A percentile compares a stretch with the other conserved stretches of the same genome.
phyloP scores from a whole-genome alignment of 2,113 vertebrate species.

The Nanorana parkeri region DNA sequence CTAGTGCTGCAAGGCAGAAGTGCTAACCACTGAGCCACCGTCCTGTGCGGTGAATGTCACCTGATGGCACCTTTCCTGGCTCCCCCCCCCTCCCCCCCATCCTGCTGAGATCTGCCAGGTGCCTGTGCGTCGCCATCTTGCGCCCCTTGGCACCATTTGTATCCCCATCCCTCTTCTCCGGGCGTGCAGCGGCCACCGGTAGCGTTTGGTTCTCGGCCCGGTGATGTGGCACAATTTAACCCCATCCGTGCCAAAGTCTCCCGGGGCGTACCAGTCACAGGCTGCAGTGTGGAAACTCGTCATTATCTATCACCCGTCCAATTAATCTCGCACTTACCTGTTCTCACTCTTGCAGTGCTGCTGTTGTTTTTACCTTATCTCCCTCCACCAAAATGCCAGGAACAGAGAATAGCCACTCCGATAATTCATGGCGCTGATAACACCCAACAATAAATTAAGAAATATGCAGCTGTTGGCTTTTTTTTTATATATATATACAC shows the following conservation, averaged over 20 bases:
- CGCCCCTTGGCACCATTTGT: too few relatives aligned
- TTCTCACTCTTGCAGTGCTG: slow-evolving; percentile 90
- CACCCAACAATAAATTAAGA: slow-evolving; percentile 81
- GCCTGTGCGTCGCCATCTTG: too few relatives aligned
- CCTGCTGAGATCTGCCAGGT: too few relatives aligned
- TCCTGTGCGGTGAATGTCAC: too few relatives aligned
- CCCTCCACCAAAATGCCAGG: slow-evolving; percentile 93
- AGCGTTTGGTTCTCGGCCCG: neutral
- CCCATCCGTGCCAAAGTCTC: slow-evolving; percentile 24
- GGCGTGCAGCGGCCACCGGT: neutral
- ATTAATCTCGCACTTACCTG: too few relatives aligned
- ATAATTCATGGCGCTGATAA: slow-evolving; percentile 86
- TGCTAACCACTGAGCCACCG: too few relatives aligned
- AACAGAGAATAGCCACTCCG: slow-evolving; percentile 84
- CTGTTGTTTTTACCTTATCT: slow-evolving; percentile 97
- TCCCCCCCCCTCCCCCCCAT: too few relatives aligned
- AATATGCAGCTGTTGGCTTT: slow-evolving; percentile 62
- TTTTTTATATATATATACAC: slow-evolving; percentile 3
- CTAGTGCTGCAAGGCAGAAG: too few relatives aligned
- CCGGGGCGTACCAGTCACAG: slow-evolving; percentile 1
- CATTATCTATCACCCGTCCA: slow-evolving; percentile 35
- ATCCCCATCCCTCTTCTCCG: neutral
- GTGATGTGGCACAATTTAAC: slow-evolving; percentile 41
- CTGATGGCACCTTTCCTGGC: too few relatives aligned
- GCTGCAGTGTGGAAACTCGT: slow-evolving; percentile 16